Evolutionary conservation across 1,140 invertebrate species (phyloP).

Genomic region (Hyles euphorbiae): DNA sequence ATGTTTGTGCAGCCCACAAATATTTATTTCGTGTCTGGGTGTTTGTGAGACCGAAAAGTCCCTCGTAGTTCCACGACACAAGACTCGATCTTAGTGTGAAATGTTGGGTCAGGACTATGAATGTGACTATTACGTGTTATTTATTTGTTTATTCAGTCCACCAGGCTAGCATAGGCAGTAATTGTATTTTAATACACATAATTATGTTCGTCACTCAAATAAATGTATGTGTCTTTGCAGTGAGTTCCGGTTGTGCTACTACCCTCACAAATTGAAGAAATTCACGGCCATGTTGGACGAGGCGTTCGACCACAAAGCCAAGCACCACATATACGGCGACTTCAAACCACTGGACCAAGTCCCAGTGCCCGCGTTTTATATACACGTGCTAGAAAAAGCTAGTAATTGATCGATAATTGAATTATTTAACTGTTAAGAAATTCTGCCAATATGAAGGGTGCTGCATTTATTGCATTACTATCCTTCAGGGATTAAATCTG

Average conservation of each 20-base stretch:
- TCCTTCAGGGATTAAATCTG: too few relatives aligned
- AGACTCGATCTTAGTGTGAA: too few relatives aligned
- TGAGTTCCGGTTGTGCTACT: conserved; percentile 90
- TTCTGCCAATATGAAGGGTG: not conserved
- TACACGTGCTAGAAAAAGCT: conserved; percentile 86
- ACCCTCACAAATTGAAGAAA: conserved; percentile 84
- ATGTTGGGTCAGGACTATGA: too few relatives aligned
- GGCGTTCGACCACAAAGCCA: conserved; percentile 80
- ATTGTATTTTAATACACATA: too few relatives aligned
- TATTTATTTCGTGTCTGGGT: too few relatives aligned
- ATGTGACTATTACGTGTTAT: too few relatives aligned
- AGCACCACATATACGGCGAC: conserved; percentile 86
- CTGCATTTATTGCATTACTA: not conserved
- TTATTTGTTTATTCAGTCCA: too few relatives aligned
- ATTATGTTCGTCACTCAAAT: too few relatives aligned
- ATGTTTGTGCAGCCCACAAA: too few relatives aligned
- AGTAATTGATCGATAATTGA: conserved; percentile 8
- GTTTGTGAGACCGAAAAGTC: too few relatives aligned
- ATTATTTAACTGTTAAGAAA: not conserved
- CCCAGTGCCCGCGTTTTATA: conserved; percentile 86
- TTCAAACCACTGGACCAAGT: conserved; percentile 83
- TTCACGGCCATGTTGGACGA: conserved; percentile 84
- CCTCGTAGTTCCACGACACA: too few relatives aligned
- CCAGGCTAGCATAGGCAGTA: too few relatives aligned
- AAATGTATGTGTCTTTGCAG: conserved; percentile 62